A percentile compares a stretch with the other conserved stretches of the same genome.
These are phyloP conservation scores for Centropus unirufus DNA, from an alignment of 2,113 vertebrate genomes.

Conservation along the genomic window DNA sequence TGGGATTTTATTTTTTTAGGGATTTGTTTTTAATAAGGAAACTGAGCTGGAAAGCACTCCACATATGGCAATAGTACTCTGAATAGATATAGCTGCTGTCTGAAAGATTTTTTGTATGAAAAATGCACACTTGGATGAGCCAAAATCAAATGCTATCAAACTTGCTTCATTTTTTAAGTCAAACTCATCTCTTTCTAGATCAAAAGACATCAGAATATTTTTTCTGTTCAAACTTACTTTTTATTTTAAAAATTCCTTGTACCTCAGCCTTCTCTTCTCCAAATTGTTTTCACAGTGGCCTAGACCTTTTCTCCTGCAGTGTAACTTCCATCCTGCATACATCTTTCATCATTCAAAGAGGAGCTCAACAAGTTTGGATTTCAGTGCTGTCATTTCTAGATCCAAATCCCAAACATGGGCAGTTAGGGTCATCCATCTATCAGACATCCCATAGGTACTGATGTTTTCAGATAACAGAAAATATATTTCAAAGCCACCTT, in stretches of 20 bases:
- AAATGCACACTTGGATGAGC: not conserved
- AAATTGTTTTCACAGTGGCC: not conserved
- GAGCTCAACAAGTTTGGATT: not conserved
- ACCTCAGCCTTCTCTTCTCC: too few species aligned
- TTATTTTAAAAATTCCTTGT: not conserved
- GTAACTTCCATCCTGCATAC: not conserved
- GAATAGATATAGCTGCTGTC: not conserved
- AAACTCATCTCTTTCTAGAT: not conserved
- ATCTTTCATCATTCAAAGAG: not conserved
- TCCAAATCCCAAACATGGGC: accelerated
- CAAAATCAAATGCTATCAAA: not conserved
- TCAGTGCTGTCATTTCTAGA: not conserved
- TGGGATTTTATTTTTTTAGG: not conserved
- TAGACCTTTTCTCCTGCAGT: not conserved
- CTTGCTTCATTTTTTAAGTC: not conserved
- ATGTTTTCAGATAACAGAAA: not conserved
- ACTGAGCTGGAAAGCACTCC: not conserved
- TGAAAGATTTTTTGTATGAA: not conserved
- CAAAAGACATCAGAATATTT: not conserved
- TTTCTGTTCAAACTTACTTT: not conserved
- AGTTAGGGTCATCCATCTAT: accelerated
- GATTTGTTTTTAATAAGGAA: not conserved
- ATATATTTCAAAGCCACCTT: not conserved
- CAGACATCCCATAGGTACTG: not conserved
- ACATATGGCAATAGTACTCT: not conserved